Percentiles rank a stretch among this genome's conserved stretches.
phyloP scores from a whole-genome alignment of 2,113 vertebrate species.

The Scomber colias region DNA sequence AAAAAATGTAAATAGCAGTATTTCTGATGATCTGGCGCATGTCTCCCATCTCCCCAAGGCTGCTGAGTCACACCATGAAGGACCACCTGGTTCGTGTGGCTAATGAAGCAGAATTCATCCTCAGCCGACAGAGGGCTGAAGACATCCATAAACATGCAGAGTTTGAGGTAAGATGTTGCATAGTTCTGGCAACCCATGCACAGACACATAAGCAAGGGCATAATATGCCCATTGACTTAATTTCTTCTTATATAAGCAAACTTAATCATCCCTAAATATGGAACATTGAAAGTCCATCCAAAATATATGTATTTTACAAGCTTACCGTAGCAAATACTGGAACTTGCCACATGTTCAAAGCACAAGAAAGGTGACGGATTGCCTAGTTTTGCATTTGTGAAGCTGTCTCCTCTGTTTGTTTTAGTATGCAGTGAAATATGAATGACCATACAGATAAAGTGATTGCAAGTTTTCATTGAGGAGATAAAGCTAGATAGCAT shows the following conservation, averaged over 20 bases:
- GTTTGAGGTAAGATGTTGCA: constrained; percentile 91
- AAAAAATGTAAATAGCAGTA: not conserved
- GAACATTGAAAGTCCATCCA: not conserved
- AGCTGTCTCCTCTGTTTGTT: not conserved
- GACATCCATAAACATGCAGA: constrained; percentile 98
- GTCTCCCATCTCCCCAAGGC: constrained; percentile 78
- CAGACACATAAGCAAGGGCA: not conserved
- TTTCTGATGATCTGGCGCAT: constrained; percentile 9
- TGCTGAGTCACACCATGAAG: constrained; percentile 99
- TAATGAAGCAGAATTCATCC: constrained; percentile 98
- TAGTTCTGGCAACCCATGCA: not conserved
- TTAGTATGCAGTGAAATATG: not conserved
- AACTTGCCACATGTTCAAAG: no score
- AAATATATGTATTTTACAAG: not conserved
- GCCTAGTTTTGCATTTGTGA: not conserved
- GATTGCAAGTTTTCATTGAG: no score
- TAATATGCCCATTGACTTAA: not conserved
- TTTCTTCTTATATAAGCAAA: not conserved
- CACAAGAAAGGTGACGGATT: no score
- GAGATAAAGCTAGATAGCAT: no score
- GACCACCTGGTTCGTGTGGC: constrained; percentile 98
- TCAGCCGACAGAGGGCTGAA: constrained; percentile 96
- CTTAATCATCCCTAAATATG: not conserved
- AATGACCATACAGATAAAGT: not conserved
- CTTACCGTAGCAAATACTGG: not conserved